Conservation (phyloP, 2,797 vertebrate genomes). For the Sebastes elongatus region DNA sequence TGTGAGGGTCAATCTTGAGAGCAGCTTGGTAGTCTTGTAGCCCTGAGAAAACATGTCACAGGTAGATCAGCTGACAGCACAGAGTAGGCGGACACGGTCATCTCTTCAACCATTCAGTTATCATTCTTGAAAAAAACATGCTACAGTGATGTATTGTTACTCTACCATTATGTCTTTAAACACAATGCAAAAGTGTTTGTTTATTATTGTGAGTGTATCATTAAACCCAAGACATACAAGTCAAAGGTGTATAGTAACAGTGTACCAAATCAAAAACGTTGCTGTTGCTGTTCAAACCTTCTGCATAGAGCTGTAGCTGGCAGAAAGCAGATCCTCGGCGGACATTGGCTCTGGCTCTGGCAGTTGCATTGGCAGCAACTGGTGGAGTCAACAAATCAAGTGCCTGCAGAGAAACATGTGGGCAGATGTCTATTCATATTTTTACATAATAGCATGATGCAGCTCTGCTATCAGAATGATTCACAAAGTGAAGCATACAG, state of each 20-base stretch:
- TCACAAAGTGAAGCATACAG: background rate
- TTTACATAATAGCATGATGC: background rate
- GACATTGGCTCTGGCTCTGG: slow-evolving; percentile 88
- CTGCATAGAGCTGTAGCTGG: slow-evolving; percentile 89
- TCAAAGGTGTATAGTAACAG: background rate
- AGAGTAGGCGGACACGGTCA: background rate
- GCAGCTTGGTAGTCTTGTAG: slow-evolving; percentile 93
- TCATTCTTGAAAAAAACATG: background rate
- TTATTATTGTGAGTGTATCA: background rate
- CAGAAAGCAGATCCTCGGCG: slow-evolving; percentile 93
- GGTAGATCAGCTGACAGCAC: background rate
- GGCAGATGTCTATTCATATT: background rate
- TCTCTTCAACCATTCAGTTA: background rate
- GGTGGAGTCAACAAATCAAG: slow-evolving; percentile 90
- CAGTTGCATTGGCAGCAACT: slow-evolving; percentile 85
- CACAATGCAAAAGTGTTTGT: background rate
- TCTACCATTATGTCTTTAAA: background rate
- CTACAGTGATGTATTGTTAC: background rate
- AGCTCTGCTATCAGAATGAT: background rate
- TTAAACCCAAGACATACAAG: background rate
- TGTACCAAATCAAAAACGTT: background rate
- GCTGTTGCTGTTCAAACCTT: slow-evolving; percentile 80
- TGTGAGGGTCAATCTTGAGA: slow-evolving; percentile 86
- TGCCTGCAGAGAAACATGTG: slow-evolving; percentile 78
- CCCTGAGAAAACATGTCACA: slow-evolving; percentile 77